A percentile compares a stretch with the other conserved stretches of the same genome.
phyloP scores from a whole-genome alignment of 2,888 invertebrate species.

The Parnassius apollo region DNA sequence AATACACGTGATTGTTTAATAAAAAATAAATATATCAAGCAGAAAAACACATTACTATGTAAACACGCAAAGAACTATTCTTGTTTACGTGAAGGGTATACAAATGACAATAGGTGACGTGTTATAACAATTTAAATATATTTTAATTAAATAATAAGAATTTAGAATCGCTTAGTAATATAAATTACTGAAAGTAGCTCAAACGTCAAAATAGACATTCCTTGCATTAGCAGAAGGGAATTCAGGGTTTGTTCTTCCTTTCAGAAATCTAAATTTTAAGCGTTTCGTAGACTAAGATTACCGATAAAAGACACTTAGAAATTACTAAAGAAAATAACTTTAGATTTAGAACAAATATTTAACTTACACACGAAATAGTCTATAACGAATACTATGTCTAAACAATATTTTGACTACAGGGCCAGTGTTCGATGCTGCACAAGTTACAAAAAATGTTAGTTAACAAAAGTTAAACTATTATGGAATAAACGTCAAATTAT shows the following conservation, averaged over 20 bases:
- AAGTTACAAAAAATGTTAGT: not conserved
- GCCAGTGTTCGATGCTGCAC: conserved; percentile 66
- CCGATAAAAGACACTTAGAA: conserved; percentile 23
- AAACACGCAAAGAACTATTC: not conserved
- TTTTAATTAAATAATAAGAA: not conserved
- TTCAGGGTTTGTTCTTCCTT: not conserved
- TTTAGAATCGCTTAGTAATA: not conserved
- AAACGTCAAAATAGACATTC: too few species aligned
- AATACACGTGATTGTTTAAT: too few species aligned
- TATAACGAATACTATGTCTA: conserved; percentile 72
- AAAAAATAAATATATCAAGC: too few species aligned
- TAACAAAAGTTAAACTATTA: not conserved
- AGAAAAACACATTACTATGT: too few species aligned
- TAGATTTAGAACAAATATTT: conserved; percentile 26
- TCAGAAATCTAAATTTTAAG: conserved; percentile 1
- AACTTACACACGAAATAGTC: conserved; percentile 43
- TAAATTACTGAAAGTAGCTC: not conserved
- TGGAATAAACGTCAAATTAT: not conserved
- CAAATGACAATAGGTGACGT: not conserved
- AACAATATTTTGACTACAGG: conserved; percentile 73
- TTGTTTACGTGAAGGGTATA: not conserved
- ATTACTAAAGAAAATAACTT: conserved; percentile 23
- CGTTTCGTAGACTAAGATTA: not conserved
- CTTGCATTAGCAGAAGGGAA: too few species aligned
- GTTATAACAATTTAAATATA: conserved; percentile 1